A percentile compares a stretch with the other conserved stretches of the same genome.
These are phyloP conservation scores for Morone saxatilis DNA, from an alignment of 2,113 vertebrate genomes.

Conservation along the genomic window DNA sequence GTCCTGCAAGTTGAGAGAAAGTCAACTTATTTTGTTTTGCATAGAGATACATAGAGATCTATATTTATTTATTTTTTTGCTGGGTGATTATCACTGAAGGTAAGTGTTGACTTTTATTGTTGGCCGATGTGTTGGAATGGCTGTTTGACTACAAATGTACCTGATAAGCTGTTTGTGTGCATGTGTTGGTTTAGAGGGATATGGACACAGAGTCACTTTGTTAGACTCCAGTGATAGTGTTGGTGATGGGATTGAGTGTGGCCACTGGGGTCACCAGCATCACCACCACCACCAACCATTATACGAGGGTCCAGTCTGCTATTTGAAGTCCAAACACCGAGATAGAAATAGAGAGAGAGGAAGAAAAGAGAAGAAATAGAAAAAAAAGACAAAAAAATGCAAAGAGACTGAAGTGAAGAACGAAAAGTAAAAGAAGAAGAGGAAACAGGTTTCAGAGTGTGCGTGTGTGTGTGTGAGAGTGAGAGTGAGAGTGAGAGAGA, in stretches of 20 bases:
- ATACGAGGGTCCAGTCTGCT: slow-evolving; percentile 14
- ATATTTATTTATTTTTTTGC: slow-evolving; percentile 65
- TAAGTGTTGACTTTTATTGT: slow-evolving; percentile 72
- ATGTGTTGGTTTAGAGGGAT: slow-evolving; percentile 11
- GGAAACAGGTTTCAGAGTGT: slow-evolving; percentile 36
- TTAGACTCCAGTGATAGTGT: slow-evolving; percentile 13
- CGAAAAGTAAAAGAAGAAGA: slow-evolving; percentile 9
- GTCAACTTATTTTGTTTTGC: slow-evolving; percentile 75
- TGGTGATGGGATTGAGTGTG: slow-evolving; percentile 49
- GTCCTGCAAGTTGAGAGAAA: slow-evolving; percentile 80
- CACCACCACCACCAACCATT: background rate
- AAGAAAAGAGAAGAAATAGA: too few relatives aligned
- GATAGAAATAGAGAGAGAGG: background rate
- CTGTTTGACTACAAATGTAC: slow-evolving; percentile 9
- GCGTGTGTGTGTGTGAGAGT: slow-evolving; percentile 29
- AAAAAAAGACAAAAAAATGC: background rate
- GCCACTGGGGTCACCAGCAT: slow-evolving; percentile 42
- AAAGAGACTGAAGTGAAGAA: slow-evolving; percentile 17
- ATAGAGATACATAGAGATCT: slow-evolving; percentile 61
- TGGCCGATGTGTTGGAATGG: slow-evolving; percentile 3
- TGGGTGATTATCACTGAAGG: slow-evolving; percentile 76
- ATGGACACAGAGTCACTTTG: background rate
- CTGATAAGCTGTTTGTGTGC: background rate
- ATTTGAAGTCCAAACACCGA: background rate
- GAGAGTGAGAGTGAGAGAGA: background rate